Base-by-base conservation (phyloP, 2,797 vertebrate species). In the Neoniphon sammara region DNA sequence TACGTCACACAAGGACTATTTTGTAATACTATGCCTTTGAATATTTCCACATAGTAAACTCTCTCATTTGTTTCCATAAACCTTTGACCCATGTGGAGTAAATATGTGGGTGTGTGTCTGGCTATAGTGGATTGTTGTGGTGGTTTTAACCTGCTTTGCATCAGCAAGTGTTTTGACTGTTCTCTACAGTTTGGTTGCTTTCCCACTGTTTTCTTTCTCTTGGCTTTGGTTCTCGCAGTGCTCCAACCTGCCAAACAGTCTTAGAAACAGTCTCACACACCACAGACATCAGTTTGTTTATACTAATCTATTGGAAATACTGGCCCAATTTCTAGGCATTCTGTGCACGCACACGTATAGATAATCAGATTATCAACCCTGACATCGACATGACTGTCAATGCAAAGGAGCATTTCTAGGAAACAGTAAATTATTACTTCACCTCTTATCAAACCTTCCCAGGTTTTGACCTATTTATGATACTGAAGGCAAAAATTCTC, bases 141-240 rank as follows among this genome's bases (percentile, higher is more conserved):
- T 68, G 57, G 21, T 74, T 78, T 81, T 75, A 83, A 88, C 78
- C 81, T 86, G 82, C 44, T 73, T 82, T 86, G 79, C 80, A 66
- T 89, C 81, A 84, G 60, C 67, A 66, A 77, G 70, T 85, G 88
- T 90, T 89, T 87, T 89, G 85, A 88, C 86, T 90, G 66, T 70
- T 71, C 68, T 78, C 47, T 67, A 72, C 70, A 61, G 52, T 80
- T 81, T 86, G 85, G 84, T 84, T 60, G 54, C 15, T 39, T 85
- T 90, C 64, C 79, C 70, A 25, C 71, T 75, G 25, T 4, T 58
- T 66, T 78, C 60, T 71, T 56, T 81, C 61, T 65, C 18, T 77
- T 88, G 85, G 69, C 67, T 2, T 25, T 10, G 31, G 18, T 73
- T 78, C 64, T 79, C 75, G 75, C 17, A 11, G 18, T 72, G 52